These are phyloP conservation scores for Synergus gifuensis DNA, from an alignment of 2,888 invertebrate genomes.

Conservation along the genomic window DNA sequence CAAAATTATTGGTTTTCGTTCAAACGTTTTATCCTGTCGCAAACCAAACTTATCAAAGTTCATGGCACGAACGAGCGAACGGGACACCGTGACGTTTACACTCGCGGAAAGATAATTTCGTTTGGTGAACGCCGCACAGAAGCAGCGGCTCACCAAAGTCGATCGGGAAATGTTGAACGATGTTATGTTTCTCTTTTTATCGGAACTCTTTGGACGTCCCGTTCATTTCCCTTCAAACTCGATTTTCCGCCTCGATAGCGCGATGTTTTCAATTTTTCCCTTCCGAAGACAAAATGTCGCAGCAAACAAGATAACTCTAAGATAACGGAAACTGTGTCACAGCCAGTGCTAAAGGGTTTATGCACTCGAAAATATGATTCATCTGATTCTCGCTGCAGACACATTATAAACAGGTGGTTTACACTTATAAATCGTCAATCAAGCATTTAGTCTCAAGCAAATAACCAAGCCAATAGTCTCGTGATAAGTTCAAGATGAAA, in stretches of 20 bases:
- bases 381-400: no score
- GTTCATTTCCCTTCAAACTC: constrained; percentile 30
- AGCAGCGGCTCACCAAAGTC: constrained; percentile 27
- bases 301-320: background rate
- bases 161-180: constrained; percentile 41
- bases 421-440: background rate
- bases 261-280: constrained; percentile 28
- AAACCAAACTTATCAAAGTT: constrained; percentile 63
- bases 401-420: background rate
- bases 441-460: background rate
- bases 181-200: constrained; percentile 18
- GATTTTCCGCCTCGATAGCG: constrained; percentile 27
- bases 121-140: constrained; percentile 47
- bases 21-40: constrained; percentile 51
- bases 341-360: background rate
- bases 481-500: background rate
- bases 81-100: constrained; percentile 53
- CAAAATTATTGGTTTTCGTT: constrained; percentile 68
- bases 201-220: constrained; percentile 25
- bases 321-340: background rate
- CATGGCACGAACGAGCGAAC: constrained; percentile 53
- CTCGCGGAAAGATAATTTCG: constrained; percentile 59
- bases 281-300: constrained; percentile 1
- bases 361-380: background rate
- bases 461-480: constrained; percentile 1